Evolutionary conservation across 2,797 vertebrate species (phyloP).

Genomic region (Ficedula albicollis): DNA sequence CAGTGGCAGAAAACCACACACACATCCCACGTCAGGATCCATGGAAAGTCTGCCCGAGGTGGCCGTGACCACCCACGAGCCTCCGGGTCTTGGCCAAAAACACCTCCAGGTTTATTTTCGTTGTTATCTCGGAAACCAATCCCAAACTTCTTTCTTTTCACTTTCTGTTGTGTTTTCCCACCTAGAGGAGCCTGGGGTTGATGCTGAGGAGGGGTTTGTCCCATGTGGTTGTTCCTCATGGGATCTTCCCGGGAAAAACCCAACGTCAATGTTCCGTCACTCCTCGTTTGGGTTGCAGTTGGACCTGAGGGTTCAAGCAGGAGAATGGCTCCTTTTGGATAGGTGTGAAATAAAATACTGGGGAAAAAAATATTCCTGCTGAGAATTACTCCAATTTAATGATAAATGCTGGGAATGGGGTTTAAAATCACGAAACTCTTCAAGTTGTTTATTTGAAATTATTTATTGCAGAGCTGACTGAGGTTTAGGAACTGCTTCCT

Average conservation of each 20-base stretch:
- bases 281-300: background rate
- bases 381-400: background rate
- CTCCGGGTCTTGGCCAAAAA: background rate
- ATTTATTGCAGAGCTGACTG: background rate
- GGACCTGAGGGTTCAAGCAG: background rate
- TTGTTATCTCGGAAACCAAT: background rate
- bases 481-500: background rate
- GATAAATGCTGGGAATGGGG: background rate
- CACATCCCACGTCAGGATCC: background rate
- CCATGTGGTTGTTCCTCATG: background rate
- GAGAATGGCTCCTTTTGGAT: background rate
- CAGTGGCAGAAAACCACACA: background rate
- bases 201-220: background rate
- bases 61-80: background rate
- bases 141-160: background rate
- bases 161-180: background rate
- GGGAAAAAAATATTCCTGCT: background rate
- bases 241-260: background rate
- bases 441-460: background rate
- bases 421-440: background rate
- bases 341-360: background rate
- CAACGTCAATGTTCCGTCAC: rapidly evolving
- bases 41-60: slow-evolving; percentile 29
- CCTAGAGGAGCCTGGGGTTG: background rate
- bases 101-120: background rate